Conservation (phyloP, 2,797 vertebrate species). For the Clamator glandarius region DNA sequence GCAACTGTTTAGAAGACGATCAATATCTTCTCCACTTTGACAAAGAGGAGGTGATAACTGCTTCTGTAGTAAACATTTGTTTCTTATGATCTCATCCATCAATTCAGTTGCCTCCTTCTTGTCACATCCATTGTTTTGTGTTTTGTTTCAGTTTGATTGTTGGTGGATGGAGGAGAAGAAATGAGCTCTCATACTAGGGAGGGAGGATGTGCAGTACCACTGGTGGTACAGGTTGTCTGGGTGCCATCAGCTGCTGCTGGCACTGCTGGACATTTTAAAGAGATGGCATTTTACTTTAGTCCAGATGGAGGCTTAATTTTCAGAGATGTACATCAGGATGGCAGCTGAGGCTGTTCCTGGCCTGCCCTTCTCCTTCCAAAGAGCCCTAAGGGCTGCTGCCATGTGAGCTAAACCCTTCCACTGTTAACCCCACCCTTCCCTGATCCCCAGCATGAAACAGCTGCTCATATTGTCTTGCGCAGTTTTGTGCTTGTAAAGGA, state of each 20-base stretch:
- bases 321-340: slow-evolving; percentile 72
- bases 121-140: neutral
- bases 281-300: slow-evolving; percentile 31
- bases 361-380: slow-evolving; percentile 43
- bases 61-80: neutral
- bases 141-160: neutral
- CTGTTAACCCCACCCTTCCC: neutral
- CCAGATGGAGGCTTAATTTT: slow-evolving; percentile 78
- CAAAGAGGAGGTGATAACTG: slow-evolving; percentile 13
- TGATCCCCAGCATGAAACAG: neutral
- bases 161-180: neutral
- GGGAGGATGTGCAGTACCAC: neutral
- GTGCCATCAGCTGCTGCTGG: neutral
- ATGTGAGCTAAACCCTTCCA: slow-evolving; percentile 52
- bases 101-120: neutral
- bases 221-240: slow-evolving; percentile 62
- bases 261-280: neutral
- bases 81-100: neutral
- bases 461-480: slow-evolving; percentile 18
- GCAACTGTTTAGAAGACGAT: slow-evolving; percentile 34
- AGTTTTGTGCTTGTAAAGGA: neutral
- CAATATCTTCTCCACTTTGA: neutral
- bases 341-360: slow-evolving; percentile 71
- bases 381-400: slow-evolving; percentile 44
- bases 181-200: neutral